Base-by-base conservation (phyloP, 2,888 invertebrate genomes). In the Limnephilus auricula region DNA sequence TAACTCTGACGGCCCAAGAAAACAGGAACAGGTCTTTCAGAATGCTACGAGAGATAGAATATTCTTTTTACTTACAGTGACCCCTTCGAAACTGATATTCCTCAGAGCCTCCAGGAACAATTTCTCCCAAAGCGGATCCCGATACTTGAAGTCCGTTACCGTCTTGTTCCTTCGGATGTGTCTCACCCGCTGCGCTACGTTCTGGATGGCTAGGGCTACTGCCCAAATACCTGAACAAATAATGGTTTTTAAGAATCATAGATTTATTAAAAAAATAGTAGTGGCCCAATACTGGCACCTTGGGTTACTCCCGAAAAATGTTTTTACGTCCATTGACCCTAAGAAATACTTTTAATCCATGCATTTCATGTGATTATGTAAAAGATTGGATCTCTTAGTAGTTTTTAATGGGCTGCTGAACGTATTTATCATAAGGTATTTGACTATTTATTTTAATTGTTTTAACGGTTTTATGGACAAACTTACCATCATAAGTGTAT, bases 1-100 rank as follows among this genome's bases (percentile, higher is more conserved):
- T 50, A 50, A 4, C 15, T 18, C 15, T 15, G 45, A 45, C 45
- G 15, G 15, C 4, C 18, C 4, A 13, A 50, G 45, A 50, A 50
- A 50, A 50, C 18, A 15, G 15, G 18, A 50, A 50, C 50, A 50
- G 50, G 4, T 13, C 50, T 50, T 50, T 50, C 18, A 5, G 18
- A 50, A 50, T 18, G 3, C 5, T 50, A 18, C 4, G 50, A 18
- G 13, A 50, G 30, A 31, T 80, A n/a, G 80, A 31, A 80, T 18
- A 10, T 25, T 79, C 0, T 84, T 37, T 84, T 18, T 88, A 94
- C 95, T 95, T 93, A 97, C 97, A 93, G 98, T 98, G 18, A 99
- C 98, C 92, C 99, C 99, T 94, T 99, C 98, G 94, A 99, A 99
- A 93, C 98, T 98, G 37, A 99, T 99, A 94, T 98, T 98, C 93